Percentiles rank a stretch among this genome's conserved stretches.
These are phyloP conservation scores for Luffia ferchaultella DNA, from an alignment of 2,888 invertebrate genomes.

Conservation along the genomic window DNA sequence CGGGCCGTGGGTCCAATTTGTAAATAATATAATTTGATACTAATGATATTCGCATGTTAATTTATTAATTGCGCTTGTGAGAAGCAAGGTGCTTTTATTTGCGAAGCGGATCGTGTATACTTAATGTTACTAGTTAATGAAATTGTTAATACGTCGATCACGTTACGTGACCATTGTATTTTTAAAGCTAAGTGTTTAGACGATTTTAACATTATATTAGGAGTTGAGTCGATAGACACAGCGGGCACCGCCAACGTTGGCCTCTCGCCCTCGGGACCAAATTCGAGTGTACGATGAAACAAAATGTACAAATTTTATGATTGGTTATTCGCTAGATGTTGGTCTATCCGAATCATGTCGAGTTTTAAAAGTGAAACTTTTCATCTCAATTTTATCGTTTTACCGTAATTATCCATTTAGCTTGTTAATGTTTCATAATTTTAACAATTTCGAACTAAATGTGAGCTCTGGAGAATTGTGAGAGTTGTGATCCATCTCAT, in stretches of 20 bases:
- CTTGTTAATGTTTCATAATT: neutral
- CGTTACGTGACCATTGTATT: constrained; percentile 34
- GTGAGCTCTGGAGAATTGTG: constrained; percentile 32
- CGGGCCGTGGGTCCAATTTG: constrained; percentile 1
- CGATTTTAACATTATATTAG: constrained; percentile 28
- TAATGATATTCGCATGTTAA: constrained; percentile 4
- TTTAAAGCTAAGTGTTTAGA: constrained; percentile 42
- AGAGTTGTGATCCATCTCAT: constrained; percentile 59
- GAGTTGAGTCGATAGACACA: neutral
- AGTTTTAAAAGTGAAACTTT: neutral
- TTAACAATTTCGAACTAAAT: constrained; percentile 39
- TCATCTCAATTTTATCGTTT: neutral
- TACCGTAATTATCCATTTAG: neutral
- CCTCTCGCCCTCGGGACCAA: constrained; percentile 38
- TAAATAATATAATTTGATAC: constrained; percentile 8
- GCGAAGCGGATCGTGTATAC: constrained; percentile 7
- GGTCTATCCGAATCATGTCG: neutral
- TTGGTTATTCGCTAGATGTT: neutral
- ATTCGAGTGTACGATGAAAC: too few species aligned
- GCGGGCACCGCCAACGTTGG: neutral
- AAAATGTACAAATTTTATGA: too few species aligned
- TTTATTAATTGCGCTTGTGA: constrained; percentile 6
- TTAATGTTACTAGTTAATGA: constrained; percentile 31
- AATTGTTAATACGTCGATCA: constrained; percentile 44
- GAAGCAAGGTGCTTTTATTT: neutral